A percentile compares a stretch with the other conserved stretches of the same genome.
These are phyloP conservation scores for Drosophila tsacasi DNA, from an alignment of 1,140 invertebrate genomes.

Conservation along the genomic window DNA sequence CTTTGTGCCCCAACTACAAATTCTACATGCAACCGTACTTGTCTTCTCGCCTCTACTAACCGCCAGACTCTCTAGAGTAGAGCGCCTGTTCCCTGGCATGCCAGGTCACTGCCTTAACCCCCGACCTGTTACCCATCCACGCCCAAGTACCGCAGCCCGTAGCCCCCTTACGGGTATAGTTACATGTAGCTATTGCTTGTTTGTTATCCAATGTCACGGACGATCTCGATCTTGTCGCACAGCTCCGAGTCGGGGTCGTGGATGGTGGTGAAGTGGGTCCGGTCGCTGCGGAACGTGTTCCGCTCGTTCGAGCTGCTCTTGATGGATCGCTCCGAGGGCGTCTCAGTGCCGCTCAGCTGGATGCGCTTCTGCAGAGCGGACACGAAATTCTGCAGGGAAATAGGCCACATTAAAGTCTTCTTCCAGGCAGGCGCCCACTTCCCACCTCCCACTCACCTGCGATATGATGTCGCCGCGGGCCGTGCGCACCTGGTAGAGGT, in stretches of 20 bases:
- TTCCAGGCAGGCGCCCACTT: background rate
- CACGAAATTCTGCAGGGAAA: conserved; percentile 89
- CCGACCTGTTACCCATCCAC: conserved; percentile 42
- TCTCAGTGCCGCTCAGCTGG: conserved; percentile 86
- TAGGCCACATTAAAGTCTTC: conserved; percentile 8
- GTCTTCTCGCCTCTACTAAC: background rate
- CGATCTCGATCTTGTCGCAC: conserved; percentile 84
- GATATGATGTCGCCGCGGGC: conserved; percentile 95
- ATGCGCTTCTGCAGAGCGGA: conserved; percentile 90
- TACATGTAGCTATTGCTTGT: conserved; percentile 85
- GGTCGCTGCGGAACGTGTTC: conserved; percentile 91
- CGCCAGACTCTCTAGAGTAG: conserved; percentile 2
- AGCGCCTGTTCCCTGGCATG: background rate
- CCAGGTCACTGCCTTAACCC: conserved; percentile 10
- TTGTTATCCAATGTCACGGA: conserved; percentile 85
- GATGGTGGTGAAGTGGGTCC: conserved; percentile 88
- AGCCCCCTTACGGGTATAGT: conserved; percentile 76
- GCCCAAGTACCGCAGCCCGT: conserved; percentile 23
- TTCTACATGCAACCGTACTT: conserved; percentile 62
- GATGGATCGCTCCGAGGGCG: conserved; percentile 79
- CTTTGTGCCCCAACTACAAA: conserved; percentile 45
- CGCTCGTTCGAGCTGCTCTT: conserved; percentile 88
- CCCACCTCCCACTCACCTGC: conserved; percentile 87
- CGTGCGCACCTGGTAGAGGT: conserved; percentile 95
- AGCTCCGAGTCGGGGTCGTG: conserved; percentile 82